Evolutionary conservation across 2,888 invertebrate genomes (phyloP).

Genomic region (Trichopoda pennipes): DNA sequence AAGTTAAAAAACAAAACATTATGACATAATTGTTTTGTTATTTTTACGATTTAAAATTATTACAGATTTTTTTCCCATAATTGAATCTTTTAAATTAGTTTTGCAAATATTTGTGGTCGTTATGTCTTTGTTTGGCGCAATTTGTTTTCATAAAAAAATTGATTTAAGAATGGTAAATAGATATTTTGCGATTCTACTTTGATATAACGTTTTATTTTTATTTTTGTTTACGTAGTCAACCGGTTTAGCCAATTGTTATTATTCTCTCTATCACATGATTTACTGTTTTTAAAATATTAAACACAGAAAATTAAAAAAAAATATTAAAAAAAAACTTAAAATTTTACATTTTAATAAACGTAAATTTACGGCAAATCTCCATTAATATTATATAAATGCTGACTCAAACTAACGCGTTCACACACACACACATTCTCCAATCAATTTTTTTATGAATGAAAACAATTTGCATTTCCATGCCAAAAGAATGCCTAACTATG

Average conservation of each 20-base stretch:
- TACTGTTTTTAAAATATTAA: not conserved
- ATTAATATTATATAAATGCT: not conserved
- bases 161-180: constrained; percentile 15
- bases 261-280: constrained; percentile 50
- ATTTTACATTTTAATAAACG: constrained; percentile 1
- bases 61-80: constrained; percentile 32
- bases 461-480: constrained; percentile 25
- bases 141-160: constrained; percentile 1
- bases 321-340: not conserved
- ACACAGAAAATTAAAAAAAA: not conserved
- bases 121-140: not conserved
- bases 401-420: not conserved
- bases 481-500: not conserved
- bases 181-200: constrained; percentile 50
- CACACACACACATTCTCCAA: not conserved
- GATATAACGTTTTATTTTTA: constrained; percentile 9
- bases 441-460: constrained; percentile 38
- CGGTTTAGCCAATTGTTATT: not conserved
- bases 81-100: constrained; percentile 40
- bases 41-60: constrained; percentile 9
- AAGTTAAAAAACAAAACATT: constrained; percentile 1
- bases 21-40: constrained; percentile 34
- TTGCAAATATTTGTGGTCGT: constrained; percentile 50
- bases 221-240: not conserved
- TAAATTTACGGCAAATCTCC: constrained; percentile 30